Conservation (phyloP, 2,888 invertebrate genomes). For the Linnaemya tessellans region DNA sequence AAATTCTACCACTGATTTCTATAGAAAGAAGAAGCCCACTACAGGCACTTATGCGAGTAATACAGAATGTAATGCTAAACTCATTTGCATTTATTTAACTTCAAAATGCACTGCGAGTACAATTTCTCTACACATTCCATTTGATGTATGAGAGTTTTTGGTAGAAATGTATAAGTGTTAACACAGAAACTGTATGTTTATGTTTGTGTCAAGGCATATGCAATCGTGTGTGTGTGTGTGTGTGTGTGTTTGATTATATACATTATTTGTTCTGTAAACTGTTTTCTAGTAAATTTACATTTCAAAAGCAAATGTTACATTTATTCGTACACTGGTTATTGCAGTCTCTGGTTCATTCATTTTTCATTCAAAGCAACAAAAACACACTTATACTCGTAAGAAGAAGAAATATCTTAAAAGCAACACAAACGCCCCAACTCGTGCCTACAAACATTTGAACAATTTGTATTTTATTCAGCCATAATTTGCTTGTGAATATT, state of each 20-base stretch:
- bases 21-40: not conserved
- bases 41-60: slow-evolving; percentile 24
- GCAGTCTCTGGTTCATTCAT: slow-evolving; percentile 34
- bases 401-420: not conserved
- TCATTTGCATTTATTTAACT: slow-evolving; percentile 72
- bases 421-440: not conserved
- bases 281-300: slow-evolving; percentile 70
- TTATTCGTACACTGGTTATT: slow-evolving; percentile 32
- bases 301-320: slow-evolving; percentile 67
- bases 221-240: slow-evolving; percentile 3
- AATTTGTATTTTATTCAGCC: slow-evolving; percentile 27
- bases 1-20: slow-evolving; percentile 34
- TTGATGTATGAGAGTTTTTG: slow-evolving; percentile 61
- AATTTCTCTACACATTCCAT: slow-evolving; percentile 66
- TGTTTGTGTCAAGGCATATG: not conserved
- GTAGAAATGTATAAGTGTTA: slow-evolving; percentile 14
- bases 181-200: not conserved
- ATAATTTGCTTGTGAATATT: slow-evolving; percentile 63
- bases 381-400: not conserved
- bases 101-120: slow-evolving; percentile 63
- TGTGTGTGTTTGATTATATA: slow-evolving; percentile 15
- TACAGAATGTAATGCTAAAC: slow-evolving; percentile 63
- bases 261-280: slow-evolving; percentile 64
- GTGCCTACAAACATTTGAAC: not conserved
- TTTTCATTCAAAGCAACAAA: slow-evolving; percentile 44